Percentiles rank a stretch among this genome's conserved stretches.
phyloP scores from a whole-genome alignment of 2,888 invertebrate genomes.

The Ypsolopha scabrella region DNA sequence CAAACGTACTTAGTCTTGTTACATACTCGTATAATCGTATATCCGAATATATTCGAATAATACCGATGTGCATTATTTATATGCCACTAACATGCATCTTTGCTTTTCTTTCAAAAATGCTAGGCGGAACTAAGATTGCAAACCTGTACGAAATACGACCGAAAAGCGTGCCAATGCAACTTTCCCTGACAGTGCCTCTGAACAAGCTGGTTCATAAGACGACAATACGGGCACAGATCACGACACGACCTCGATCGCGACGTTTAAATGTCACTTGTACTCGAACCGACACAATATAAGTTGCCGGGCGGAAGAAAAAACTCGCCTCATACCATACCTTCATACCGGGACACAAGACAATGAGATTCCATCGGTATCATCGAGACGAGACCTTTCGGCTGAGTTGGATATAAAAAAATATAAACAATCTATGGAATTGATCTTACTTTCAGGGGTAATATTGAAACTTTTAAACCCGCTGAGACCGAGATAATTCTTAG shows the following conservation, averaged over 20 bases:
- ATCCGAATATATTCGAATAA: no score
- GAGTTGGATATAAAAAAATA: not conserved
- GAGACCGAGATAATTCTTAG: no score
- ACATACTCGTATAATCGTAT: no score
- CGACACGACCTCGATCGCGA: constrained; percentile 53
- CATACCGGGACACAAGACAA: constrained; percentile 41
- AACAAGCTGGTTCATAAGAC: constrained; percentile 2
- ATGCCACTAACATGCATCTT: no score
- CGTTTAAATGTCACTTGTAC: constrained; percentile 57
- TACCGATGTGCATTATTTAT: no score
- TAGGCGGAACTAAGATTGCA: no score
- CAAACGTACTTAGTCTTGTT: no score
- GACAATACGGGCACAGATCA: constrained; percentile 29
- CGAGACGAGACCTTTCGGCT: not conserved
- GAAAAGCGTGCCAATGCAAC: no score
- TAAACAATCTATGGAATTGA: not conserved
- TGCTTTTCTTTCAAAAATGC: no score
- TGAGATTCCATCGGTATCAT: constrained; percentile 36
- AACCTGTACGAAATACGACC: no score
- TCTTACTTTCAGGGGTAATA: not conserved
- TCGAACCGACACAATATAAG: constrained; percentile 12
- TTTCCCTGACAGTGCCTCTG: no score
- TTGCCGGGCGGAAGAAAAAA: constrained; percentile 50
- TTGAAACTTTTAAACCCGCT: not conserved
- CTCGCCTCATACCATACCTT: constrained; percentile 35